Evolutionary conservation across 2,797 vertebrate species (phyloP), one percentile per base, ranked within the genome.

Genomic region (Cryptoprocta ferox): DNA sequence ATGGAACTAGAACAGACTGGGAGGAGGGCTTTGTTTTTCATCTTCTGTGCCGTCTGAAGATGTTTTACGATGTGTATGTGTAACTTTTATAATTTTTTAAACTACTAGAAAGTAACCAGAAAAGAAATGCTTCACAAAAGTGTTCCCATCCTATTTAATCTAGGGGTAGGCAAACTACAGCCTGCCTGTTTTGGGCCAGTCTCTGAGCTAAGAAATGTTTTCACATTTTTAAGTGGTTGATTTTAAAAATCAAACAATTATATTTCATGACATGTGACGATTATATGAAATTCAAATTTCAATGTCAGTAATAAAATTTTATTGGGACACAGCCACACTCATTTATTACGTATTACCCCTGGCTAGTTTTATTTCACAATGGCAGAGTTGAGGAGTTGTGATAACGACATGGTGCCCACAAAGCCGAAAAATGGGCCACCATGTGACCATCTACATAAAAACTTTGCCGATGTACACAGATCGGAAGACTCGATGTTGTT

Each of bases 191-290:
- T 76, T n/a, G 11, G 5, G 39, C 19, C 39, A 68, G 30, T 45
- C 59, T 30, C 37, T 26, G 42, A 78, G 39, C 37, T 73, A 96
- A 89, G 66, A 84, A 91, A 42, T 68, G n/a, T 32, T 61, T 71
- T 89, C 50, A 85, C 32, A 15, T 75, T 96, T 92, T 92, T 76
- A 48, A 96, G 39, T 70, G 42, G 15, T 14, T 76, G 21, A 61
- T 3, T 21, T 42, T 26, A 37, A 26, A 16, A 30, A 80, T 9
- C 19, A 50, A 75, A 78, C 7, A 73, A 48, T 8, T 89, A 30
- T 90, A 59, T 39, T 75, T 68, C 14, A 59, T 37, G 48, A 82
- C n/a, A 86, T 1, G 3, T 81, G 42, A 92, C 85, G 78, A 76
- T 66, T 4, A 12, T 4, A 71, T 24, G 13, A 66, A 83, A 82